These are phyloP conservation scores for Hydractinia symbiolongicarpus DNA, from an alignment of 30 jellyfish, hydroid and myxozoan genomes.

Conservation along the genomic window DNA sequence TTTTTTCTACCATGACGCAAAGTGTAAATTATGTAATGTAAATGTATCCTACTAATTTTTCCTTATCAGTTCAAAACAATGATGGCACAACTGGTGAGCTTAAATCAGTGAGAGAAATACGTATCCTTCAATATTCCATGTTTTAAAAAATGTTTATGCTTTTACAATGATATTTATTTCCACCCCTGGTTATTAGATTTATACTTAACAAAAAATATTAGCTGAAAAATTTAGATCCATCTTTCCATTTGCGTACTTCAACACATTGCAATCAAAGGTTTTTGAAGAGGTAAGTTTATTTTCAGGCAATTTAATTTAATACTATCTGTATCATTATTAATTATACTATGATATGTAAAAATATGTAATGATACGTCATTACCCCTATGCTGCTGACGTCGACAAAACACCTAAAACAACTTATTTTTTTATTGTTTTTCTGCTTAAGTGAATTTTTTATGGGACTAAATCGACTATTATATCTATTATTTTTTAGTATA, in stretches of 20 bases:
- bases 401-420: too few relatives aligned
- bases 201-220: not conserved
- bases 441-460: too few relatives aligned
- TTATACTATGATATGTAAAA: too few relatives aligned
- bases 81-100: constrained; percentile 21
- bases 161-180: not conserved
- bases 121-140: constrained; percentile 43
- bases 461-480: too few relatives aligned
- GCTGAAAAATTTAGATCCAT: constrained; percentile 76
- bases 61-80: constrained; percentile 29
- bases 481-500: too few relatives aligned
- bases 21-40: too few relatives aligned
- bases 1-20: too few relatives aligned
- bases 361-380: too few relatives aligned
- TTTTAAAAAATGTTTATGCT: not conserved
- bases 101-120: constrained; percentile 60
- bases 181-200: not conserved
- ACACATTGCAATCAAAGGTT: constrained; percentile 76
- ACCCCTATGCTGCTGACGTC: too few relatives aligned
- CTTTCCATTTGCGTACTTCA: constrained; percentile 73
- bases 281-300: constrained; percentile 71
- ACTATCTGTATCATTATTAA: too few relatives aligned
- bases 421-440: too few relatives aligned
- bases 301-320: not conserved
- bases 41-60: not conserved